These are phyloP conservation scores for Eubasilissa splendida DNA, from an alignment of 2,888 invertebrate genomes.

Conservation along the genomic window DNA sequence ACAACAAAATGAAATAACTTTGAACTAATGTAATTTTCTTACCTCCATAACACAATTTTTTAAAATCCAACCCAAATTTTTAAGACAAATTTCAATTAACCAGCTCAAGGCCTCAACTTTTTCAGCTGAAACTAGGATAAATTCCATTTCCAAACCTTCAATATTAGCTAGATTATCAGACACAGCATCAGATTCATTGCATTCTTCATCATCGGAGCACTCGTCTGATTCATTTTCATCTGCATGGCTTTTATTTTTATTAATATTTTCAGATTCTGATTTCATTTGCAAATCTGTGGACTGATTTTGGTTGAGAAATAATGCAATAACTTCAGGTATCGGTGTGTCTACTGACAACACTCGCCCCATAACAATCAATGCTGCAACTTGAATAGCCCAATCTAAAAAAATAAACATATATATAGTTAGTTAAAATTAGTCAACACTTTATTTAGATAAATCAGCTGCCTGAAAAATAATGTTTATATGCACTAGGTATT, in stretches of 20 bases:
- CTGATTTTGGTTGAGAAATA: conserved; percentile 17
- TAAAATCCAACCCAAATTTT: conserved; percentile 70
- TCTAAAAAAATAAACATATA: conserved; percentile 67
- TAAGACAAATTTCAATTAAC: conserved; percentile 78
- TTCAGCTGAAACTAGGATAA: conserved; percentile 40
- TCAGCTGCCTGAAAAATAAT: too few species aligned
- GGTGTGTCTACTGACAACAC: conserved; percentile 78
- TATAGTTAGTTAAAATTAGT: neutral
- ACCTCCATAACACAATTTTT: conserved; percentile 58
- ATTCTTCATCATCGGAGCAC: conserved; percentile 60
- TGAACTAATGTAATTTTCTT: neutral
- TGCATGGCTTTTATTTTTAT: neutral
- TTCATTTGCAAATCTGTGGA: neutral
- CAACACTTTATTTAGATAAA: neutral
- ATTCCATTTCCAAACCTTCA: conserved; percentile 36
- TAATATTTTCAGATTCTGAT: neutral
- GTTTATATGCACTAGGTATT: too few species aligned
- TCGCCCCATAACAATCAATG: conserved; percentile 82
- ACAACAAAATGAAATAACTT: too few species aligned
- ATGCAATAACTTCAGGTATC: conserved; percentile 74
- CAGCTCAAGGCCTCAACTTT: conserved; percentile 64
- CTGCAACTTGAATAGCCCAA: conserved; percentile 81
- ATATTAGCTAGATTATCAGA: conserved; percentile 16
- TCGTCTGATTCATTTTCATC: conserved; percentile 24
- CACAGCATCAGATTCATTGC: conserved; percentile 64